phyloP scores from a whole-genome alignment of 2,888 invertebrate genomes.

The Eupsilia transversa region DNA sequence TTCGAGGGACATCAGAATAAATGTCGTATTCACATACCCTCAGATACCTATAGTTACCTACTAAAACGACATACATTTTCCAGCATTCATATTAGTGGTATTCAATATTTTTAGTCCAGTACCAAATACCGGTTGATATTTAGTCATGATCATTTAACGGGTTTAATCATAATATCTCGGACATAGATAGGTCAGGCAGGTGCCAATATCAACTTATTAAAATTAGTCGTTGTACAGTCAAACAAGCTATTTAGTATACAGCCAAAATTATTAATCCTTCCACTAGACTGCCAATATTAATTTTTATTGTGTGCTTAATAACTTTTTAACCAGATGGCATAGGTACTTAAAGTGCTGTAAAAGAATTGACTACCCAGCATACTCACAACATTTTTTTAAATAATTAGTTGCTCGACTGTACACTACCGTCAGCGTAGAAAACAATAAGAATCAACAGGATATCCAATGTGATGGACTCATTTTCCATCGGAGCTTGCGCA shows the following conservation, averaged over 20 bases:
- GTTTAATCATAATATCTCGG: background rate
- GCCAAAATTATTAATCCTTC: no score
- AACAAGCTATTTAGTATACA: no score
- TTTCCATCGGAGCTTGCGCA: background rate
- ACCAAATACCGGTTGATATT: background rate
- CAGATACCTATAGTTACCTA: background rate
- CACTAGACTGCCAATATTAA: no score
- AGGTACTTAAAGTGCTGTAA: no score
- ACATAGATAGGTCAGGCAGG: background rate
- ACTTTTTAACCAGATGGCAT: no score
- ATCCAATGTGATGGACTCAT: background rate
- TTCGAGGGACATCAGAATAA: constrained; percentile 1
- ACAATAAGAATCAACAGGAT: background rate
- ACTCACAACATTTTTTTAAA: no score
- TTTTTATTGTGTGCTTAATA: no score
- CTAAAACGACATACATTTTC: no score
- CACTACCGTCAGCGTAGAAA: no score
- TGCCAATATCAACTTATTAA: no score
- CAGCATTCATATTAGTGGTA: background rate
- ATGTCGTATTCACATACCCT: background rate
- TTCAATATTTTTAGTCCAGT: background rate
- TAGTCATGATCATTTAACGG: background rate
- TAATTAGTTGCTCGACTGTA: no score
- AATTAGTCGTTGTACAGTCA: background rate
- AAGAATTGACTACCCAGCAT: no score